Percentiles rank a stretch among this genome's conserved stretches.
phyloP scores from a whole-genome alignment of 2,113 vertebrate genomes.

The human (Homo sapiens) region GRCh38 chr20:53368501-53369000 shows the following conservation, averaged over 20 bases:
- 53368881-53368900: background rate
- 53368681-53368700: background rate
- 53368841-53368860: background rate
- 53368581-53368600: too few species aligned
- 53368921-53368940: accelerated
- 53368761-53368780: background rate
- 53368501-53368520: too few species aligned
- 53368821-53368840: background rate
- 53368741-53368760: background rate
- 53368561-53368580: too few species aligned
- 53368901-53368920: background rate
- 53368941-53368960: accelerated
- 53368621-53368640: too few species aligned
- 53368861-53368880: background rate
- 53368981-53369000: too few species aligned
- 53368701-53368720: background rate
- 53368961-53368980: accelerated
- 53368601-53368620: background rate
- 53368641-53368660: background rate
- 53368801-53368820: background rate
- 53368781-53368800: background rate
- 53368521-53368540: too few species aligned
- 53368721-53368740: too few species aligned
- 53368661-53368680: too few species aligned
- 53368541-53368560: too few species aligned